Evolutionary conservation across 2,888 invertebrate genomes (phyloP).

Genomic region (Euplexia lucipara): DNA sequence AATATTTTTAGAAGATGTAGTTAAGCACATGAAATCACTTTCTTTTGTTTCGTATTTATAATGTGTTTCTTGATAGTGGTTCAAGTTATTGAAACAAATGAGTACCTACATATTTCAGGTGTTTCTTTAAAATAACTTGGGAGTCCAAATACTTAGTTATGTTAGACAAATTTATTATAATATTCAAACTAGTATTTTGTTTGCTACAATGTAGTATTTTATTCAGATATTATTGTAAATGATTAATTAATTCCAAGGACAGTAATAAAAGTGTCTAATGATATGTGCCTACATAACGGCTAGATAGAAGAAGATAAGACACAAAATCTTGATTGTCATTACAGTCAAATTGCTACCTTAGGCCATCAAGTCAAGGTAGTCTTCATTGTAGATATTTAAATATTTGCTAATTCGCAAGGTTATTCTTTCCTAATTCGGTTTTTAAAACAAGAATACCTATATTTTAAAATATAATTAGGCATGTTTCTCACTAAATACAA

Average conservation of each 20-base stretch:
- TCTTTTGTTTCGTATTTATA: background rate
- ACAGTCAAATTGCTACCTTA: constrained; percentile 73
- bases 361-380: constrained; percentile 79
- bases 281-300: constrained; percentile 61
- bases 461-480: constrained; percentile 64
- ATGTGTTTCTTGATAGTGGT: background rate
- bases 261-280: constrained; percentile 58
- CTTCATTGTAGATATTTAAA: constrained; percentile 79
- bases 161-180: constrained; percentile 9
- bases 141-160: background rate
- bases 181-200: constrained; percentile 16
- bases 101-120: background rate
- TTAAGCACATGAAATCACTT: background rate
- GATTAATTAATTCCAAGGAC: constrained; percentile 70
- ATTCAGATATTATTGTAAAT: constrained; percentile 55
- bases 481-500: constrained; percentile 36
- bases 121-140: background rate
- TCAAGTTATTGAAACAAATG: too few species aligned
- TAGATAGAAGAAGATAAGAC: constrained; percentile 68
- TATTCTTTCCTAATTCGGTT: constrained; percentile 71
- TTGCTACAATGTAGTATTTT: constrained; percentile 22
- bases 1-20: background rate
- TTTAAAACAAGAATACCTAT: constrained; percentile 58
- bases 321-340: constrained; percentile 70
- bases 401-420: constrained; percentile 81